Evolutionary conservation across 2,113 vertebrate genomes (phyloP).

Genomic region (Hipposideros armiger): DNA sequence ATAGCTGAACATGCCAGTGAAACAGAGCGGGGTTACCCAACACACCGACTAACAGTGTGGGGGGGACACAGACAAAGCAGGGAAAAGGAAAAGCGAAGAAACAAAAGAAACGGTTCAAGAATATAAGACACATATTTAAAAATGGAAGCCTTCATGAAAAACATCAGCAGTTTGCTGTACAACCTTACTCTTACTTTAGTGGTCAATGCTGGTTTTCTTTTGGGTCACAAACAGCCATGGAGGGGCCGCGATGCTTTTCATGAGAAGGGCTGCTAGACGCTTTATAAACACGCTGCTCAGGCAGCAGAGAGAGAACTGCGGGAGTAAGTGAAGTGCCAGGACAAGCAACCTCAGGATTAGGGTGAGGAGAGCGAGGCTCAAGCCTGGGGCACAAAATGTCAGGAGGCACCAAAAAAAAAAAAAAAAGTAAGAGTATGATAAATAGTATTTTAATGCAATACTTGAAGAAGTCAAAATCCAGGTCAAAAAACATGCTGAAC

Average conservation of each 20-base stretch:
- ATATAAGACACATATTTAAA: too few species aligned
- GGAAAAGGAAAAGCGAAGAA: neutral
- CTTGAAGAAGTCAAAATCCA: neutral
- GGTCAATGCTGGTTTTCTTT: neutral
- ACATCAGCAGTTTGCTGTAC: neutral
- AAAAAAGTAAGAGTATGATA: neutral
- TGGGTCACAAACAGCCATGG: neutral
- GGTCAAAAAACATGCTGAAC: neutral
- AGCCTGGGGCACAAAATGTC: neutral
- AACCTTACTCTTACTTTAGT: neutral
- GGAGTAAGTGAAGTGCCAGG: fast-evolving
- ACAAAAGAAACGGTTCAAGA: neutral
- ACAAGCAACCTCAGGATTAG: neutral
- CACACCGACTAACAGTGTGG: fast-evolving
- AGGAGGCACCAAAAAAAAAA: neutral
- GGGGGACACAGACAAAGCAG: fast-evolving
- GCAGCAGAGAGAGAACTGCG: neutral
- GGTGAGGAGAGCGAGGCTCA: neutral
- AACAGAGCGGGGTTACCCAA: fast-evolving
- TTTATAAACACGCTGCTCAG: neutral
- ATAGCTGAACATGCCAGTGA: fast-evolving
- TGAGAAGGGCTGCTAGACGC: too few species aligned
- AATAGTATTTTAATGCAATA: neutral
- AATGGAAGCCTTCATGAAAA: neutral
- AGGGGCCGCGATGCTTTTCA: fast-evolving